Base-by-base conservation (phyloP, 2,888 invertebrate species). In the Octonoba sinensis region DNA sequence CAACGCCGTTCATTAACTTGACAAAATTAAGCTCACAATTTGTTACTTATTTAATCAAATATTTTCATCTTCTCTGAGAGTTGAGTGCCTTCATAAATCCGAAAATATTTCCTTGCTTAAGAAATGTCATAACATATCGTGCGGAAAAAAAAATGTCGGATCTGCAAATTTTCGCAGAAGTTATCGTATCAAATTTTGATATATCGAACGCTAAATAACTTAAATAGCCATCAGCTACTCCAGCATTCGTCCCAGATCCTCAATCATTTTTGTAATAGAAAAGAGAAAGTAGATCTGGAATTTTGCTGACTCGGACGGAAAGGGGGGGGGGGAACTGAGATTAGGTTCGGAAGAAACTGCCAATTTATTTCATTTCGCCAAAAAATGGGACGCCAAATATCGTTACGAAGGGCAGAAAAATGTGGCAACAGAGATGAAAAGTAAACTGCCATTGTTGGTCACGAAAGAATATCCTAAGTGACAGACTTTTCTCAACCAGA, bases 361-460 rank as follows among this genome's bases (percentile, higher is more conserved):
- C 71, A 77, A 47, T 71, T 77, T 71, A 71, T 77, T 77, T 77
- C 65, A 65, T 71, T 78, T 60, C 72, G 59, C 65, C 27, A 71
- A 77, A 76, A 77, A 77, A 71, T 59, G 65, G 49, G 59, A 59
- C n/a, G 47, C 59, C 44, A 66, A 65, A 78, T 44, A 70, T 49
- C 57, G 77, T 71, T 77, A 64, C 44, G 59, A 65, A 59, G 22
- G 18, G 20, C 20, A 22, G 57, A 22, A 20, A 20, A 20, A 27
- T 15, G n/a, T 60, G 13, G 36, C 24, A 60, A 60, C 60, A 24
- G 36, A n/a, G 3, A 15, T 20, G 11, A n/a, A 36, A 3, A n/a
- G 13, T 13, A 13, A 13, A 15, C 13, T 36, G 60, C 60, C 60
- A 60, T 60, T 13, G 13, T 27, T 27, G 60, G 60, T 12, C 60